Conservation (phyloP, 1,140 invertebrate species). For the Drusus annulatus region DNA sequence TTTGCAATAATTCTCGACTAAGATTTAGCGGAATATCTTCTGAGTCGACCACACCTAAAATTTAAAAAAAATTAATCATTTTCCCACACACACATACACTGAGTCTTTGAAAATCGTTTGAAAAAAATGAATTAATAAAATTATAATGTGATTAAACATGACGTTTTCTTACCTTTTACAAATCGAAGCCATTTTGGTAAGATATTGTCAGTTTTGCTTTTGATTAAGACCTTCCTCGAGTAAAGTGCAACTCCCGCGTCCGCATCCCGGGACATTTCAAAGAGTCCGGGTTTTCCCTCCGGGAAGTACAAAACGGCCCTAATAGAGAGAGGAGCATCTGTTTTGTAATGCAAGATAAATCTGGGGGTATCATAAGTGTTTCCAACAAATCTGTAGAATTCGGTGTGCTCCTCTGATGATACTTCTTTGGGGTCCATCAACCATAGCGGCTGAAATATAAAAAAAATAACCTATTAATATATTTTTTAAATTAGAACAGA, state of each 20-base stretch:
- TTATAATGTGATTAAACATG: too few relatives aligned
- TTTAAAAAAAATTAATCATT: too few relatives aligned
- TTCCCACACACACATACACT: too few relatives aligned
- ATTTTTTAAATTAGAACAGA: too few relatives aligned
- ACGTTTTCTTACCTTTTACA: constrained; percentile 87
- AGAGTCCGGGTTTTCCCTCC: constrained; percentile 89
- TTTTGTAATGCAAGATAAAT: constrained; percentile 87
- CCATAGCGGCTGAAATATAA: constrained; percentile 87
- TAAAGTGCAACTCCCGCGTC: constrained; percentile 90
- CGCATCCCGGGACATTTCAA: constrained; percentile 90
- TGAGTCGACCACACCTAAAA: constrained; percentile 92
- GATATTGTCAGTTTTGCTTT: constrained; percentile 91
- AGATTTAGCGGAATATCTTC: constrained; percentile 99
- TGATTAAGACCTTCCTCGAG: constrained; percentile 91
- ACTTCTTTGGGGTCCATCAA: constrained; percentile 92
- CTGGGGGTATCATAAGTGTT: constrained; percentile 89
- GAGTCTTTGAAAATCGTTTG: too few relatives aligned
- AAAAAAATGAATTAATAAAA: too few relatives aligned
- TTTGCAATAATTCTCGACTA: constrained; percentile 95
- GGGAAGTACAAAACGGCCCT: constrained; percentile 94
- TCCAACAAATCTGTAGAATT: constrained; percentile 92
- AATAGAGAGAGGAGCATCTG: constrained; percentile 94
- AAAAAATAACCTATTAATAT: neutral
- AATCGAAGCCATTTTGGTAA: constrained; percentile 96
- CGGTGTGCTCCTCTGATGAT: constrained; percentile 87